Percentiles rank a stretch among this genome's conserved stretches.
Evolutionary conservation across 2,113 vertebrate genomes (phyloP).

Genomic region (Monopterus albus): DNA sequence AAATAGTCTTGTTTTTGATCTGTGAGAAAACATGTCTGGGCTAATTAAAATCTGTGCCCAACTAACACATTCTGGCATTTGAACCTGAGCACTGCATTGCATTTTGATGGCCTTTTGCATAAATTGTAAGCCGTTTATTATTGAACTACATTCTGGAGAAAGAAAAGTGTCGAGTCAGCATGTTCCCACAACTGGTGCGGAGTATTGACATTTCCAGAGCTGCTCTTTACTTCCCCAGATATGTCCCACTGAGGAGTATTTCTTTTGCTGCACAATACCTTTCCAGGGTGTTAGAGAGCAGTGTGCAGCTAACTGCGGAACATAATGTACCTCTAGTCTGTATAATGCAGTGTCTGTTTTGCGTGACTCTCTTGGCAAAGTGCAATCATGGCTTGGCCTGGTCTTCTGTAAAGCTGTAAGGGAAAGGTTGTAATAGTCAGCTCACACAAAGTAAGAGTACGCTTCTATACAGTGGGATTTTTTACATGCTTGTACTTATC

Average conservation of each 20-base stretch:
- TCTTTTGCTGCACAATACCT: constrained; percentile 44
- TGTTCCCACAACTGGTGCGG: constrained; percentile 59
- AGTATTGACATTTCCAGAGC: constrained; percentile 73
- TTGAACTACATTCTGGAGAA: constrained; percentile 69
- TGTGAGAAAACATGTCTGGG: constrained; percentile 23
- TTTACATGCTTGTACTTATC: not conserved
- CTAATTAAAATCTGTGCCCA: constrained; percentile 29
- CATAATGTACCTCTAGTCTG: constrained; percentile 39
- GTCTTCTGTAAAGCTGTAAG: not conserved
- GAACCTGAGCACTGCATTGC: constrained; percentile 26
- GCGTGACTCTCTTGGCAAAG: constrained; percentile 28
- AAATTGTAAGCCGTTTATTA: constrained; percentile 61
- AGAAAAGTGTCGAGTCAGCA: constrained; percentile 64
- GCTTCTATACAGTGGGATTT: not conserved
- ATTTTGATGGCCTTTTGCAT: constrained; percentile 60
- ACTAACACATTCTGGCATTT: constrained; percentile 22
- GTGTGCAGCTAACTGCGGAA: constrained; percentile 9
- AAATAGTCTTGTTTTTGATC: constrained; percentile 10
- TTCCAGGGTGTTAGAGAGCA: not conserved
- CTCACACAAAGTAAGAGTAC: not conserved
- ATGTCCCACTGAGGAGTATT: constrained; percentile 51
- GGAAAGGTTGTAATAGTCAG: not conserved
- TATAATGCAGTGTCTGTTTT: too few species aligned
- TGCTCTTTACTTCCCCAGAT: constrained; percentile 46
- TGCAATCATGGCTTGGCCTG: constrained; percentile 8